Percentiles rank a stretch among this genome's conserved stretches.
Evolutionary conservation across 2,113 vertebrate genomes (phyloP).

Genomic region (Panthera uncia): DNA sequence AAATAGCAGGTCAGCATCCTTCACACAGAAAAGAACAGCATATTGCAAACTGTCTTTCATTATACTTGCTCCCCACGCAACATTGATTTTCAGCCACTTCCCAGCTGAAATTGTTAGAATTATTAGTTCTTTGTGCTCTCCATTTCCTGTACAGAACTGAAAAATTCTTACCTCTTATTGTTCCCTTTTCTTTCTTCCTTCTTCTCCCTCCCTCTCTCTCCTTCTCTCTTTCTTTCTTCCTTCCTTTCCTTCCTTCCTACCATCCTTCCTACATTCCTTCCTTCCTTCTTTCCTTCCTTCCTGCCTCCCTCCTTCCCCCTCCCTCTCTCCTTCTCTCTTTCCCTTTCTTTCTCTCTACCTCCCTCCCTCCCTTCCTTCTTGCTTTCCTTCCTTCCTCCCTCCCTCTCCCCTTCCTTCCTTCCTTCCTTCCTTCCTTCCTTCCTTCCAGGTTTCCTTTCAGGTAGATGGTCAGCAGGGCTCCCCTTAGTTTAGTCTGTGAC

Average conservation of each 20-base stretch:
- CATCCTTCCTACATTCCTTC: too few relatives aligned
- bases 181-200: not conserved
- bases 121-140: slow-evolving; percentile 44
- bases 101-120: not conserved
- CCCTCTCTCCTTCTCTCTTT: not conserved
- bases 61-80: not conserved
- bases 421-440: not conserved
- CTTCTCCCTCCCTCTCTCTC: not conserved
- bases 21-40: not conserved
- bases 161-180: not conserved
- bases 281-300: accelerated
- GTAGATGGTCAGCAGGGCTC: not conserved
- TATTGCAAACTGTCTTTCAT: not conserved
- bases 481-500: not conserved
- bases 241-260: too few relatives aligned
- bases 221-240: not conserved
- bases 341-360: accelerated
- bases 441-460: not conserved
- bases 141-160: not conserved
- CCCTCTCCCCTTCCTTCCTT: too few relatives aligned
- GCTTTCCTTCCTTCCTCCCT: accelerated
- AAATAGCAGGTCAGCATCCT: not conserved
- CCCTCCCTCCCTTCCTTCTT: not conserved
- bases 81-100: slow-evolving; percentile 39
- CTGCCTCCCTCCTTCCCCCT: not conserved